phyloP scores from a whole-genome alignment of 2,113 vertebrate genomes.

The Lepidothrix coronata region DNA sequence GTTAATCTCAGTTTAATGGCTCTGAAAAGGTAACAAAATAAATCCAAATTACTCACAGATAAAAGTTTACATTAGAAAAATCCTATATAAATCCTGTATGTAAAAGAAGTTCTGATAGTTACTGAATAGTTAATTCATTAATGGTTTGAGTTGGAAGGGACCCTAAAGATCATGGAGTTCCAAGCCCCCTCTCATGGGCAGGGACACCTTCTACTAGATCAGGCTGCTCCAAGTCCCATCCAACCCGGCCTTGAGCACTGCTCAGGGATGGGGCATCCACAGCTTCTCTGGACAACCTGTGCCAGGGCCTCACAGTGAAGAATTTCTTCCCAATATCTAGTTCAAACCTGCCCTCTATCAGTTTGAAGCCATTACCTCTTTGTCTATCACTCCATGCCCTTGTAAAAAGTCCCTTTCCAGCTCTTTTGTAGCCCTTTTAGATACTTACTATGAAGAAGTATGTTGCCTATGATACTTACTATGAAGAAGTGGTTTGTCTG shows the following conservation, averaged over 20 bases:
- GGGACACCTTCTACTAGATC: neutral
- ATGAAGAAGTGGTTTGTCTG: neutral
- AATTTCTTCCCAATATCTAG: neutral
- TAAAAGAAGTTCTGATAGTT: neutral
- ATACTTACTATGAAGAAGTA: neutral
- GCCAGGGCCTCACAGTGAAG: neutral
- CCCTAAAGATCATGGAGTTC: neutral
- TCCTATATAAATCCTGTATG: neutral
- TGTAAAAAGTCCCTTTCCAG: neutral
- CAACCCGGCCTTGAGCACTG: too few species aligned
- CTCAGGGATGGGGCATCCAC: neutral
- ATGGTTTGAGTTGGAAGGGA: neutral
- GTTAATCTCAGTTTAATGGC: neutral
- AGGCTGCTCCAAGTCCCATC: neutral
- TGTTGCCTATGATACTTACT: neutral
- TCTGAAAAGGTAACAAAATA: neutral
- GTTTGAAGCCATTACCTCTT: neutral
- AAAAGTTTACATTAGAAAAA: neutral
- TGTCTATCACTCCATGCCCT: neutral
- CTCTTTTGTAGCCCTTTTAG: neutral
- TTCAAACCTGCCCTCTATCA: neutral
- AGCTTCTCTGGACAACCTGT: neutral
- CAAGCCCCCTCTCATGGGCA: neutral
- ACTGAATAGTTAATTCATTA: neutral
- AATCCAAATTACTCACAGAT: neutral